Percentiles rank a stretch among this genome's conserved stretches.
Conservation (phyloP, 2,888 invertebrate species). For the Stenodema calcarata region DNA sequence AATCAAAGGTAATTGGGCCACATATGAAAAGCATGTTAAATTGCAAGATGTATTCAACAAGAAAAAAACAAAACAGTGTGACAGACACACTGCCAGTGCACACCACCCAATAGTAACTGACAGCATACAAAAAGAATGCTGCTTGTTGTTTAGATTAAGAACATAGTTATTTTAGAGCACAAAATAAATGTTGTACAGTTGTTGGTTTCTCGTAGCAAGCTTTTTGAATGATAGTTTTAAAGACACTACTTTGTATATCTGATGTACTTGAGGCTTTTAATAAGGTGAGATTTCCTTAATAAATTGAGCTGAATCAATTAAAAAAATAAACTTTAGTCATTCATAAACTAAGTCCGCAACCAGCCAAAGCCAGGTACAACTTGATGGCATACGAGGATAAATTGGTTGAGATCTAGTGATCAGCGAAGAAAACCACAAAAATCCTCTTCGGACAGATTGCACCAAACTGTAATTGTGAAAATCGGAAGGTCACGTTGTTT, state of each 20-base stretch:
- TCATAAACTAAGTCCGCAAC: no score
- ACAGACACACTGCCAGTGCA: not conserved
- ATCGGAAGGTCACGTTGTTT: no score
- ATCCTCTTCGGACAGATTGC: no score
- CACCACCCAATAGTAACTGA: not conserved
- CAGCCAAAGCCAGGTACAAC: no score
- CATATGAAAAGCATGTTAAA: constrained; percentile 20
- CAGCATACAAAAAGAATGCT: not conserved
- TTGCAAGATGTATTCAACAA: constrained; percentile 6
- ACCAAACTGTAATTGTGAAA: no score
- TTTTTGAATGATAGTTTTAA: not conserved
- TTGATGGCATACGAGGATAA: no score
- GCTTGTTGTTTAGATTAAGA: constrained; percentile 3
- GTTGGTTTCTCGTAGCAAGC: not conserved
- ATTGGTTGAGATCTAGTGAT: no score
- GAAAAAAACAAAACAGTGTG: not conserved
- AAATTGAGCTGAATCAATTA: no score
- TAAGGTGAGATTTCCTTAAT: no score
- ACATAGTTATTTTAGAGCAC: constrained; percentile 20
- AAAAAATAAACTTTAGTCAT: no score
- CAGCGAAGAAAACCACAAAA: no score
- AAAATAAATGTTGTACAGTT: constrained; percentile 21
- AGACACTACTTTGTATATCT: not conserved
- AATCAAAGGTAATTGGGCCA: constrained; percentile 29
- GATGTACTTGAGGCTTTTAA: no score